A percentile compares a stretch with the other conserved stretches of the same genome.
Evolutionary conservation across 2,113 vertebrate genomes (phyloP).

Genomic region (Fregetta grallaria): DNA sequence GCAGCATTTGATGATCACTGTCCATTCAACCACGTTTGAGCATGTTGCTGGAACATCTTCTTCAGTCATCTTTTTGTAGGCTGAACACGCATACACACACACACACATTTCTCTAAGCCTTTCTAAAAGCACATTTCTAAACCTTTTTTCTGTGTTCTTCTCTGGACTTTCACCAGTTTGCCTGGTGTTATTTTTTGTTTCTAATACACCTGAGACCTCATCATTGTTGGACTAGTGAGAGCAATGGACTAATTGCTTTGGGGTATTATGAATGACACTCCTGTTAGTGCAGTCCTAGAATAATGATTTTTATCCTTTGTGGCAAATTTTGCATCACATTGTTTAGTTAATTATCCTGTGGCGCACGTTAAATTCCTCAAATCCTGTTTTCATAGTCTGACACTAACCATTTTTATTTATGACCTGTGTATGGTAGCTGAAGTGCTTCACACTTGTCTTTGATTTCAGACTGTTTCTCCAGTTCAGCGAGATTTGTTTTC

Average conservation of each 20-base stretch:
- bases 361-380: background rate
- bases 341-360: background rate
- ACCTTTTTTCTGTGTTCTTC: background rate
- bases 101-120: background rate
- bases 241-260: background rate
- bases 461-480: background rate
- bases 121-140: background rate
- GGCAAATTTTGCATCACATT: background rate
- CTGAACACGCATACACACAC: background rate
- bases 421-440: background rate
- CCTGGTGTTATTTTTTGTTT: background rate
- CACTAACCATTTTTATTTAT: background rate
- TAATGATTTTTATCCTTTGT: background rate
- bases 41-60: background rate
- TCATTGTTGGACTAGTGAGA: background rate
- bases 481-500: background rate
- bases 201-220: background rate
- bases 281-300: background rate
- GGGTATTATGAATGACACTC: background rate
- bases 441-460: background rate
- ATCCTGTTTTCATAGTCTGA: background rate
- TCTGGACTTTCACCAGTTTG: background rate
- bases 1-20: background rate
- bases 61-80: background rate
- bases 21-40: background rate